phyloP scores from a whole-genome alignment of 2,797 vertebrate genomes.

The Morus bassanus region DNA sequence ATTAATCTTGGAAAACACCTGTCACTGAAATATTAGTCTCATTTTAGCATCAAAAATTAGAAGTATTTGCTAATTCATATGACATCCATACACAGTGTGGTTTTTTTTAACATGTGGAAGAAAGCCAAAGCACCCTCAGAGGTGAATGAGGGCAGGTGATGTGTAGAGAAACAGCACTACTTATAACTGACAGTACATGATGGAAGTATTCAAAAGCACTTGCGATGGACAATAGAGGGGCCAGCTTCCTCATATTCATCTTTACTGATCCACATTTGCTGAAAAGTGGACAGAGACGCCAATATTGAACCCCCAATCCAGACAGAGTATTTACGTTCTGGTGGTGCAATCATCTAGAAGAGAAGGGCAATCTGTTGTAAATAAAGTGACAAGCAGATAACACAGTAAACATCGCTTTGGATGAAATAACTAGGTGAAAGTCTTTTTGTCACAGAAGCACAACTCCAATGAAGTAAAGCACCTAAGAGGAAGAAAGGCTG shows the following conservation, averaged over 20 bases:
- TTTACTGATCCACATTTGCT: slow-evolving; percentile 66
- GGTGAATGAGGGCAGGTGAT: neutral
- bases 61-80: neutral
- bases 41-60: neutral
- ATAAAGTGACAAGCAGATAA: neutral
- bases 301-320: slow-evolving; percentile 68
- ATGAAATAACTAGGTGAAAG: neutral
- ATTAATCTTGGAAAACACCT: neutral
- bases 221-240: slow-evolving; percentile 2
- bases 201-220: slow-evolving; percentile 21
- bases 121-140: neutral
- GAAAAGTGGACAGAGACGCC: slow-evolving; percentile 54
- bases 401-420: neutral
- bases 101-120: neutral
- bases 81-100: neutral
- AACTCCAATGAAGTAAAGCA: neutral
- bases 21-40: neutral
- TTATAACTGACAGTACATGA: neutral
- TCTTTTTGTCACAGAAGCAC: neutral
- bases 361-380: neutral
- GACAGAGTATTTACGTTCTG: slow-evolving; percentile 5
- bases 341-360: slow-evolving; percentile 45
- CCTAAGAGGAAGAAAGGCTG: neutral
- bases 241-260: slow-evolving; percentile 52
- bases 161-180: neutral